phyloP scores from a whole-genome alignment of 1,140 invertebrate species.

The Teleogryllus occipitalis region DNA sequence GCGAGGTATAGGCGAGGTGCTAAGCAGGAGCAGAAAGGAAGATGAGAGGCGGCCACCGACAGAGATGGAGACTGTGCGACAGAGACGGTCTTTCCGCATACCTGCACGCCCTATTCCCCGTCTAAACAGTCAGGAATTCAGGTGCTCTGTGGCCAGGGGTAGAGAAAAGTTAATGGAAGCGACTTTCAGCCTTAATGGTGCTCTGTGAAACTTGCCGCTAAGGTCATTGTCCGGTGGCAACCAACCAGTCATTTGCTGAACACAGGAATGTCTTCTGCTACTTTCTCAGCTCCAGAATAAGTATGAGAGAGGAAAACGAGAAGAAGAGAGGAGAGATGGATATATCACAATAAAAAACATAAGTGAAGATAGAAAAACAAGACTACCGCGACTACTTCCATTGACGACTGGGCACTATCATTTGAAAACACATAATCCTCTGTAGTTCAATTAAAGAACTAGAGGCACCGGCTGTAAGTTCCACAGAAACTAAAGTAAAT shows the following conservation, averaged over 20 bases:
- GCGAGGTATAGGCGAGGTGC: neutral
- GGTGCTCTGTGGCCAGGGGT: neutral
- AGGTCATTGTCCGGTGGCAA: conserved; percentile 21
- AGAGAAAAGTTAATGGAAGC: conserved; percentile 9
- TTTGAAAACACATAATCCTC: too few relatives aligned
- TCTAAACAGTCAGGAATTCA: conserved; percentile 4
- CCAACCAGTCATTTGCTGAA: conserved; percentile 8
- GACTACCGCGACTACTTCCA: too few relatives aligned
- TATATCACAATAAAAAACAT: neutral
- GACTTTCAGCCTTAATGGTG: conserved; percentile 18
- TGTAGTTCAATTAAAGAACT: too few relatives aligned
- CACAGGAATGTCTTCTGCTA: conserved; percentile 12
- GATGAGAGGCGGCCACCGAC: neutral
- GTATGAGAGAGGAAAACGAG: neutral
- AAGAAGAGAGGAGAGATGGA: neutral
- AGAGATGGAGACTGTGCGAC: neutral
- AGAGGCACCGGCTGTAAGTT: too few relatives aligned
- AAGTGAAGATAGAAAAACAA: neutral
- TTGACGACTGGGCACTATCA: too few relatives aligned
- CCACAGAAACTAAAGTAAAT: too few relatives aligned
- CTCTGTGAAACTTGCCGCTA: conserved; percentile 19
- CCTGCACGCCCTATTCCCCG: conserved; percentile 2
- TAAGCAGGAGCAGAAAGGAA: conserved; percentile 3
- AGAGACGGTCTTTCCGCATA: neutral
- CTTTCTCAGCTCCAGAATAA: conserved; percentile 10